Base-by-base conservation (phyloP, 2,113 vertebrate genomes). In the Etheostoma spectabile region DNA sequence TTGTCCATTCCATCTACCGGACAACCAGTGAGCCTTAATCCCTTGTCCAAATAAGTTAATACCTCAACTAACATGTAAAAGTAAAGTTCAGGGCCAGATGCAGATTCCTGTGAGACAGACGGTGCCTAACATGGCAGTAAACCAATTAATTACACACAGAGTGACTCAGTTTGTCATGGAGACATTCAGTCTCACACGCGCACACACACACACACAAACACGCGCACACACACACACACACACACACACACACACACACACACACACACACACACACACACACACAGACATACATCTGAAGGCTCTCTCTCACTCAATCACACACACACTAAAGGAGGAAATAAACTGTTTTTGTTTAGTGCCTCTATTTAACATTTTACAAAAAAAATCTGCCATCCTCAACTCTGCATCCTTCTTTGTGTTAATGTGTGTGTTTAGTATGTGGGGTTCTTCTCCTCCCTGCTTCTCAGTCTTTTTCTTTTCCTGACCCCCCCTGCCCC, bases 31-130 rank as follows among this genome's bases (percentile, higher is more conserved):
- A 84, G 87, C 67, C 83, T 53, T 88, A 89, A 92, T 92, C 91
- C 82, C 78, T 88, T 91, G 82, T 89, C 71, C 82, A 93, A 93
- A 93, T 91, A 94, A 88, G 87, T 91, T 89, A 92, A 92, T 91
- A 87, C 89, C 88, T 93, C 77, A 83, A 74, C 88, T 79, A 90
- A 93, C 89, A 91, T 86, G 80, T 92, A 85, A 88, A 93, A 93
- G 88, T 90, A 92, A 93, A 94, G 93, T 94, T 94, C 92, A 94
- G 73, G 87, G 87, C 73, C 84, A 85, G 81, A 91, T 83, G 77
- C 84, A 87, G 81, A 93, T 93, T 94, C 91, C 91, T 89, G 83
- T 79, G 86, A 65, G 85, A 86, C 65, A 68, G 60, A 87, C 76
- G 38, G 60, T 8, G 67, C 80, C 79, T 55, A 83, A 86, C 80